Evolutionary conservation across 1,140 invertebrate species (phyloP), one percentile per base, ranked within the genome.

Genomic region (Heliconius congener): DNA sequence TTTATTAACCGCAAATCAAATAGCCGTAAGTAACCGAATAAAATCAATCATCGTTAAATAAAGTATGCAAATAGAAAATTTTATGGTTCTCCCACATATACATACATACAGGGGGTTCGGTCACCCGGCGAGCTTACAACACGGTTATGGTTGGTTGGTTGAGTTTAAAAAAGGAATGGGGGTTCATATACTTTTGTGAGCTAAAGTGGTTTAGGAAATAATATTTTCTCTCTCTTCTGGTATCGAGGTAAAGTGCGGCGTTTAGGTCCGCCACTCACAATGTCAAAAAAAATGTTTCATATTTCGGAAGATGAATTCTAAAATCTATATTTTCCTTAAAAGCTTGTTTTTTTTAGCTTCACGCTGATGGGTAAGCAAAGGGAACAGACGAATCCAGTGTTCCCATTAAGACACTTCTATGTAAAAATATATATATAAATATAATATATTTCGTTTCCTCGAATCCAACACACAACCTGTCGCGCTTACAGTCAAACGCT

Each of bases 31-130:
- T 66, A 30, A 66, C 27, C 60, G 60, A 66, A 66, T 66, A 23
- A 66, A 66, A 66, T 66, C 60, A 66, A 66, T 66, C 60, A 66
- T 66, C 60, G 60, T 76, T 76, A 76, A 76, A 76, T 76, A 76
- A 76, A 66, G 57, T 66, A 76, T 76, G 74, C 74, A 66, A 76
- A 76, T 70, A 76, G 74, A 76, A 76, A 76, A 66, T 76, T 66
- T 76, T 46, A 66, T 27, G 42, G 74, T 42, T 39, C 57, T n/a
- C 57, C n/a, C 60, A 55, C 27, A 66, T 66, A 27, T n/a, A 57
- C 42, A n/a, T 55, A 55, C 2, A 1, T 37, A 8, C 3, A 23
- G 9, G n/a, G 57, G 9, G 57, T 60, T 60, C 57, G 57, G 23
- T 60, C 57, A 60, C 57, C 57, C 57, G 57, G 42, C 4, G n/a